Base-by-base conservation (phyloP, 2,888 invertebrate genomes). In the Leptopilina myrica region DNA sequence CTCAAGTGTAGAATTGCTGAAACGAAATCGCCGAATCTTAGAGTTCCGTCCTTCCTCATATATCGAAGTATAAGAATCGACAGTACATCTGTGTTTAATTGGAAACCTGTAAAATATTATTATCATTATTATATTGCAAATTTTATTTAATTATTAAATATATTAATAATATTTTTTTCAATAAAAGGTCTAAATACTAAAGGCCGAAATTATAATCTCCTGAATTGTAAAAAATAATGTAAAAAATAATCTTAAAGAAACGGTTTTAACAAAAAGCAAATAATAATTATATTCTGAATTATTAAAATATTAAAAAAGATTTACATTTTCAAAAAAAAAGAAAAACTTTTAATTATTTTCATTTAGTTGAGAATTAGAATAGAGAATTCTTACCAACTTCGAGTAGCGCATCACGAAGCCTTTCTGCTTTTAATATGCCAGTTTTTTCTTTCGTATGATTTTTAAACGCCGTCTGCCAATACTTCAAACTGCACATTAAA, bases 1-100 rank as follows among this genome's bases (percentile, higher is more conserved):
- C 96, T 97, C 81, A 98, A 93, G 90, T 97, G 97, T 87, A 98
- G 93, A 86, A 98, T 96, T 65, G 97, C 96, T 0, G 97, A 96
- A 2, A 98, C 97, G 90, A 98, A 98, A 91, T 98, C 98, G 11
- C 98, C 98, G 88, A 98, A 97, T 85, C 98, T 93, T 66, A 98
- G 93, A 78, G 97, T 98, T 62, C 98, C 98, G 90, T 98, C 98
- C 91, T 98, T 98, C 84, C 98, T 94, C 96, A 98, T 98, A 87
- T 97, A 98, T 82, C 97, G 93, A 83, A 98, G 93, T 81, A 97
- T 95, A 9, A 98, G 93, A 75, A 97, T 94, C 8, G 96, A 95
- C 89, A 98, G 93, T 46, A 97, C 96, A 82, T 96, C 96, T 80
- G 96, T 96, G 86, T 96, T 97, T 43, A 98, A 92, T 87, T 96